Conservation (phyloP, 35 echinoderm and acorn worm species). For the Nesometra sesokonis region DNA sequence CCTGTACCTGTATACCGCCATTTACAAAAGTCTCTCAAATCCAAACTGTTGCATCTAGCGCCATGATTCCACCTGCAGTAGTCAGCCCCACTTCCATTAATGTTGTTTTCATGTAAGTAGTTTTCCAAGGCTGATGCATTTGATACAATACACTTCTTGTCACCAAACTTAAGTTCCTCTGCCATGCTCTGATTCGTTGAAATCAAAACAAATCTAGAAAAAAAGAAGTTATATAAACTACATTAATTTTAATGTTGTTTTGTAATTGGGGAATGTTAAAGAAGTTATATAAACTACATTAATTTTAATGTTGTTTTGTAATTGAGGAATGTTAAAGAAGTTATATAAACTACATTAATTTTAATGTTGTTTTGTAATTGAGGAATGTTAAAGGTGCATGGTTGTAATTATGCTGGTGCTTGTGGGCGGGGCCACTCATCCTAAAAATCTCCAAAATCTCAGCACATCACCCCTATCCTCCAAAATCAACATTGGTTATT, state of each 20-base stretch:
- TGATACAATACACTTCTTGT: constrained; percentile 1
- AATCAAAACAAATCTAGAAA: neutral
- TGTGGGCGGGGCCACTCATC: too few relatives aligned
- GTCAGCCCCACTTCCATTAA: neutral
- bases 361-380: too few relatives aligned
- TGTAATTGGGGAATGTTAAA: too few relatives aligned
- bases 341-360: too few relatives aligned
- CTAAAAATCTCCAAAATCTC: too few relatives aligned
- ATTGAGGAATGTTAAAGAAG: too few relatives aligned
- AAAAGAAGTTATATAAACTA: neutral
- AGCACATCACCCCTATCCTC: too few relatives aligned
- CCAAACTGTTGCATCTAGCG: neutral
- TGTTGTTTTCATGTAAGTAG: neutral
- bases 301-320: neutral
- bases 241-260: neutral
- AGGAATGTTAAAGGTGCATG: too few relatives aligned
- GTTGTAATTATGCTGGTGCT: too few relatives aligned
- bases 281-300: too few relatives aligned
- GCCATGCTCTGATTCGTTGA: constrained; percentile 6
- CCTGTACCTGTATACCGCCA: constrained; percentile 38
- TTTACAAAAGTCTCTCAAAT: neutral
- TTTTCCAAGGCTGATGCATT: neutral
- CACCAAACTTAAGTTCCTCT: neutral
- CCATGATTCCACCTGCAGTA: neutral
- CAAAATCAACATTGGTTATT: too few relatives aligned